Evolutionary conservation across 2,888 invertebrate species (phyloP).

Genomic region (Plemyria rubiginata): DNA sequence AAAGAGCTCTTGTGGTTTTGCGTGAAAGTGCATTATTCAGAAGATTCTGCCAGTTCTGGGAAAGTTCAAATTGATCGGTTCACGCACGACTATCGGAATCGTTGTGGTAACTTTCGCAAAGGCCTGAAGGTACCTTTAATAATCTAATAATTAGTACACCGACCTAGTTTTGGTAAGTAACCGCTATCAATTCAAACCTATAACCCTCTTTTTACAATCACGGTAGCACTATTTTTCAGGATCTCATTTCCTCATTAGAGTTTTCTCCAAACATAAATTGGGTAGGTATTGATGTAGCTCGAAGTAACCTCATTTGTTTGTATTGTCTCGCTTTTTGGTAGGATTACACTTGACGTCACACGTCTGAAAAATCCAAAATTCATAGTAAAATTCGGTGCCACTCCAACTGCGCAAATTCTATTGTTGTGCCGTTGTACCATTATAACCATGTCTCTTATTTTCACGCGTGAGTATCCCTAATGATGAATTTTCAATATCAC

Average conservation of each 20-base stretch:
- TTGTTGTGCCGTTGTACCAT: background rate
- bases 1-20: too few relatives aligned
- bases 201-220: background rate
- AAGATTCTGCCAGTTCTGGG: constrained; percentile 3
- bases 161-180: constrained; percentile 13
- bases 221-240: background rate
- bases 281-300: background rate
- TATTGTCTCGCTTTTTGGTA: constrained; percentile 12
- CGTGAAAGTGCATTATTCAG: background rate
- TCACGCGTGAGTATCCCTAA: background rate
- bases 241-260: background rate
- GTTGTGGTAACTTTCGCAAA: constrained; percentile 2
- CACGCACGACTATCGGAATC: constrained; percentile 6
- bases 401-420: constrained; percentile 17
- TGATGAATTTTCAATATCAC: too few relatives aligned
- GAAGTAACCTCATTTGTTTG: constrained; percentile 12
- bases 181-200: constrained; percentile 17
- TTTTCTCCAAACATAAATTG: background rate
- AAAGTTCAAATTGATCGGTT: constrained; percentile 2
- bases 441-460: background rate
- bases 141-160: too few relatives aligned
- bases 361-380: constrained; percentile 25
- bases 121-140: too few relatives aligned
- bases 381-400: constrained; percentile 8
- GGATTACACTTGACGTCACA: constrained; percentile 32